Conservation (phyloP, 2,797 vertebrate species). For the Avahi laniger region DNA sequence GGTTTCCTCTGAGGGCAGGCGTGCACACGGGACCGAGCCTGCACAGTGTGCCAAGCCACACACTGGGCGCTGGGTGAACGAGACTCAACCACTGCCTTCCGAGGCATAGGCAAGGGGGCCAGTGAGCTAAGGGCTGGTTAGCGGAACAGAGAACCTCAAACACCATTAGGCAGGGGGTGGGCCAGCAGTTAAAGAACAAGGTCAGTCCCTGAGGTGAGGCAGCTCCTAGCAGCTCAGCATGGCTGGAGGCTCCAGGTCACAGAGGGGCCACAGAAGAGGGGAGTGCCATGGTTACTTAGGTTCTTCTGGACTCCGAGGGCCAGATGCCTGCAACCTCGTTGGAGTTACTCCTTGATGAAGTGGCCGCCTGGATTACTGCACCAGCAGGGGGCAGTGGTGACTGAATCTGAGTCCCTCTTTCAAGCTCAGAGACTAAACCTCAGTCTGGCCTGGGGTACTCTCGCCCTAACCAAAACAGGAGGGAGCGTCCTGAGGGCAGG, state of each 20-base stretch:
- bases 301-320: neutral
- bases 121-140: neutral
- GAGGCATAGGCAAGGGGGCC: neutral
- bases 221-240: neutral
- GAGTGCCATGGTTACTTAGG: neutral
- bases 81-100: neutral
- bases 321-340: neutral
- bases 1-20: neutral
- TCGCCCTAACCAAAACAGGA: neutral
- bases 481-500: neutral
- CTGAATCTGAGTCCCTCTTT: neutral
- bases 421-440: neutral
- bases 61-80: neutral
- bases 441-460: neutral
- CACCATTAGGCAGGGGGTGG: too few relatives aligned
- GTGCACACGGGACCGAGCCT: neutral
- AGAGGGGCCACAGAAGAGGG: neutral
- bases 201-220: neutral
- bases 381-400: slow-evolving; percentile 27
- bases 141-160: neutral
- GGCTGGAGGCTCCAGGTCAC: neutral
- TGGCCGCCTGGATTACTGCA: neutral
- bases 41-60: neutral
- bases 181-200: neutral
- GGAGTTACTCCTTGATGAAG: neutral